phyloP scores from a whole-genome alignment of 2,888 invertebrate species.

The Chirona hameri region DNA sequence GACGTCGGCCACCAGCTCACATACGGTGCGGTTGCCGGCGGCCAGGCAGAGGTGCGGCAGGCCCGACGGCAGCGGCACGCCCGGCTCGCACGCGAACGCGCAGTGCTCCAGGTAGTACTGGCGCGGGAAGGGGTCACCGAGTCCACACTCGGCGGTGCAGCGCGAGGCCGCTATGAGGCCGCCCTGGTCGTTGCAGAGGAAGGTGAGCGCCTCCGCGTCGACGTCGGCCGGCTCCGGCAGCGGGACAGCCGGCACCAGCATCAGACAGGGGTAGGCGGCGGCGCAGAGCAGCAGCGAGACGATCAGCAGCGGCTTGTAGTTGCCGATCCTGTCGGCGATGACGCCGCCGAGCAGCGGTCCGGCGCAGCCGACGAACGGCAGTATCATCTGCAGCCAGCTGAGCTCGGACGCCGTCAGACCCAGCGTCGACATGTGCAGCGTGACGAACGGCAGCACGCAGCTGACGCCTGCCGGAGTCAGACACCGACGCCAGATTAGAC shows the following conservation, averaged over 20 bases:
- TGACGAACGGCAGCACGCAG: slow-evolving; percentile 74
- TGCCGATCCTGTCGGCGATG: slow-evolving; percentile 68
- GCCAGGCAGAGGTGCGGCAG: slow-evolving; percentile 24
- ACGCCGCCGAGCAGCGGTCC: slow-evolving; percentile 74
- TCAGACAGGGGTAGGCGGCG: slow-evolving; percentile 25
- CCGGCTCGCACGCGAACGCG: not conserved
- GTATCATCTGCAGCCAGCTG: slow-evolving; percentile 70
- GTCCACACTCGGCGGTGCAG: not conserved
- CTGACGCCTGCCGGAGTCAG: slow-evolving; percentile 63
- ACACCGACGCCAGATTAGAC: not conserved
- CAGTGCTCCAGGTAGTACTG: not conserved
- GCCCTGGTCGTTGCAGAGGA: not conserved
- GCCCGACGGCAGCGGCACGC: not conserved
- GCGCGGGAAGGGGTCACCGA: not conserved
- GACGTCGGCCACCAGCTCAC: slow-evolving; percentile 24
- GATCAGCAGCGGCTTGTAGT: slow-evolving; percentile 46
- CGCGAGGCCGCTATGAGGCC: not conserved
- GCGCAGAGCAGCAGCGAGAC: slow-evolving; percentile 43
- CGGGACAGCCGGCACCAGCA: not conserved
- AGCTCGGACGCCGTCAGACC: slow-evolving; percentile 72
- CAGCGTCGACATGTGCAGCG: slow-evolving; percentile 68
- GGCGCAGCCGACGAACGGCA: slow-evolving; percentile 72
- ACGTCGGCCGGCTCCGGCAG: not conserved
- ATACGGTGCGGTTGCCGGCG: not conserved
- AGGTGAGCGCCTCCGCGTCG: not conserved